Percentiles rank a stretch among this genome's conserved stretches.
These are phyloP conservation scores for Ctenodactylus gundi DNA, from an alignment of 2,113 vertebrate genomes.

Conservation along the genomic window DNA sequence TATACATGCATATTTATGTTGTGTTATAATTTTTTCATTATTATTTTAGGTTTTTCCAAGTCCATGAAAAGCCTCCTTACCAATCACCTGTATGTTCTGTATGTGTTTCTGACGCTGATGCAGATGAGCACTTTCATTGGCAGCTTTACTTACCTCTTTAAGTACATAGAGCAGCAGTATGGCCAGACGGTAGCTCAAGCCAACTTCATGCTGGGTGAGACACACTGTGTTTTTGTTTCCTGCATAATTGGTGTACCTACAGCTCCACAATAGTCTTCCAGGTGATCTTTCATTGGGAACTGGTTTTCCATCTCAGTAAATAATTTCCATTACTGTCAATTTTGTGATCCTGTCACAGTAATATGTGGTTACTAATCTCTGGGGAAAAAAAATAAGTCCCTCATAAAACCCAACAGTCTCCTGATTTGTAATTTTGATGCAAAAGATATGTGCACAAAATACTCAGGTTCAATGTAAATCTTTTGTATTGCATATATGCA, in stretches of 20 bases:
- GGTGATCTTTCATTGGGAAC: neutral
- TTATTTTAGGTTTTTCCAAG: conserved; percentile 85
- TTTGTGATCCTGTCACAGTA: neutral
- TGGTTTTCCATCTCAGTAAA: neutral
- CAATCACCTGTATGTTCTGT: conserved; percentile 86
- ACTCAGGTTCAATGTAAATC: no score
- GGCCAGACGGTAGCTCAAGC: conserved; percentile 88
- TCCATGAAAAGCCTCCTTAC: conserved; percentile 89
- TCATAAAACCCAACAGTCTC: neutral
- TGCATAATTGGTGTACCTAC: neutral
- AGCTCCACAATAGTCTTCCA: neutral
- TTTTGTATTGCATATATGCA: no score
- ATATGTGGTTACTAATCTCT: neutral
- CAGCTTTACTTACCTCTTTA: conserved; percentile 89
- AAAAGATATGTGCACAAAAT: no score
- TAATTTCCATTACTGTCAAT: neutral
- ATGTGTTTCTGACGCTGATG: conserved; percentile 83
- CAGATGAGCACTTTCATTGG: conserved; percentile 88
- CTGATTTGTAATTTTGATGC: no score
- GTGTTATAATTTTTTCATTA: neutral
- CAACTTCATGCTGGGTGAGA: conserved; percentile 92
- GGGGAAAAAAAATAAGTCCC: accelerated
- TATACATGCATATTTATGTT: neutral
- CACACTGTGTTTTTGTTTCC: neutral
- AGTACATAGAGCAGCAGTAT: conserved; percentile 97